These are phyloP conservation scores for Amiota communis DNA, from an alignment of 2,888 invertebrate genomes.

Conservation along the genomic window DNA sequence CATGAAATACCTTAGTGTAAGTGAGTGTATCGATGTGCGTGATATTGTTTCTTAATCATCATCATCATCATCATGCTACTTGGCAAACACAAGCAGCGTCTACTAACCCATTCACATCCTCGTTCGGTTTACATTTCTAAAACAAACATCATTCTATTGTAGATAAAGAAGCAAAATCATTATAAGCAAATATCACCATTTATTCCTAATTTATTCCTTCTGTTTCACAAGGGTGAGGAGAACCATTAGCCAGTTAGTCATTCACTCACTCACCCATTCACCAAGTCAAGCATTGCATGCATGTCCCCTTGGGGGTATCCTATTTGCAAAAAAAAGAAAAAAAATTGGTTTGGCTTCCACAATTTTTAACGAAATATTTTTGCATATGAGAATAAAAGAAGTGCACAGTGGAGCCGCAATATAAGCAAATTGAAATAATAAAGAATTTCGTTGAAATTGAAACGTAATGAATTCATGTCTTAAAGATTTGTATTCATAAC, in stretches of 20 bases:
- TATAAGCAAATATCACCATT: constrained; percentile 16
- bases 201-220: neutral
- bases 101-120: neutral
- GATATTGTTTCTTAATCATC: constrained; percentile 5
- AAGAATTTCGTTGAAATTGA: too few species aligned
- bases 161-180: constrained; percentile 13
- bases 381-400: neutral
- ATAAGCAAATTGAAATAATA: too few species aligned
- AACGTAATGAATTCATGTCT: too few species aligned
- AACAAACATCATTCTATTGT: neutral
- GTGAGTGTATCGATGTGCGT: neutral
- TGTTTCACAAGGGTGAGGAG: too few species aligned
- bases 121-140: neutral
- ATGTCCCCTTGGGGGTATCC: neutral
- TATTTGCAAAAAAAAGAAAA: neutral
- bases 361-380: constrained; percentile 7
- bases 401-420: too few species aligned
- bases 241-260: neutral
- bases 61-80: constrained; percentile 15
- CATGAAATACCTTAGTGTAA: constrained; percentile 23
- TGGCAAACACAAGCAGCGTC: constrained; percentile 10
- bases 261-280: neutral
- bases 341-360: neutral
- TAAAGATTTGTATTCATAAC: too few species aligned
- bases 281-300: neutral